phyloP scores from a whole-genome alignment of 2,888 invertebrate genomes.

The Folsomia manolachei region DNA sequence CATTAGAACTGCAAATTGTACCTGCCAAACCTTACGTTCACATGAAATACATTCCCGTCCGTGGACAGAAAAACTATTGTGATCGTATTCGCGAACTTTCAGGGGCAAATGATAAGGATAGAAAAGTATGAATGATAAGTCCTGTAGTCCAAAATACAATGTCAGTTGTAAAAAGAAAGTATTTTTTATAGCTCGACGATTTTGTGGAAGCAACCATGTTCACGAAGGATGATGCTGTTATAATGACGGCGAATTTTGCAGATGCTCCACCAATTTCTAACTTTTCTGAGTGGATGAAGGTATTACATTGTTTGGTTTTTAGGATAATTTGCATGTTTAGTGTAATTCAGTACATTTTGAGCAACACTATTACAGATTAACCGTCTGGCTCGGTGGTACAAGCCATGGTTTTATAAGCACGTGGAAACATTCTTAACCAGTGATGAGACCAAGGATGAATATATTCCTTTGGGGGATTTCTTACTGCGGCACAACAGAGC shows the following conservation, averaged over 20 bases:
- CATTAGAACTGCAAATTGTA: slow-evolving; percentile 64
- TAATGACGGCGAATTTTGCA: slow-evolving; percentile 66
- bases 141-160: too few species aligned
- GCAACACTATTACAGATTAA: slow-evolving; percentile 54
- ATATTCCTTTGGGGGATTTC: slow-evolving; percentile 66
- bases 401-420: slow-evolving; percentile 71
- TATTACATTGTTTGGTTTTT: slow-evolving; percentile 17
- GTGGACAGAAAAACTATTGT: slow-evolving; percentile 65
- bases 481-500: slow-evolving; percentile 65
- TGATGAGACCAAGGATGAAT: slow-evolving; percentile 58
- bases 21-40: slow-evolving; percentile 65
- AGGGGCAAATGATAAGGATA: slow-evolving; percentile 58
- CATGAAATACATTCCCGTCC: slow-evolving; percentile 64
- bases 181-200: slow-evolving; percentile 58
- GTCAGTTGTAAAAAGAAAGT: too few species aligned
- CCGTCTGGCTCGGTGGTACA: slow-evolving; percentile 64
- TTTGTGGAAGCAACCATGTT: slow-evolving; percentile 68
- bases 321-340: background rate
- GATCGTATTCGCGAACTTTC: slow-evolving; percentile 62
- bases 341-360: background rate
- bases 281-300: slow-evolving; percentile 40
- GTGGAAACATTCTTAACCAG: slow-evolving; percentile 60
- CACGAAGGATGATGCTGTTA: slow-evolving; percentile 63
- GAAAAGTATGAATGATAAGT: slow-evolving; percentile 33
- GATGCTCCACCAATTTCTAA: slow-evolving; percentile 57